Percentiles rank a stretch among this genome's conserved stretches.
Evolutionary conservation across 2,113 vertebrate genomes (phyloP).

Genomic region (Irena cyanogastra): DNA sequence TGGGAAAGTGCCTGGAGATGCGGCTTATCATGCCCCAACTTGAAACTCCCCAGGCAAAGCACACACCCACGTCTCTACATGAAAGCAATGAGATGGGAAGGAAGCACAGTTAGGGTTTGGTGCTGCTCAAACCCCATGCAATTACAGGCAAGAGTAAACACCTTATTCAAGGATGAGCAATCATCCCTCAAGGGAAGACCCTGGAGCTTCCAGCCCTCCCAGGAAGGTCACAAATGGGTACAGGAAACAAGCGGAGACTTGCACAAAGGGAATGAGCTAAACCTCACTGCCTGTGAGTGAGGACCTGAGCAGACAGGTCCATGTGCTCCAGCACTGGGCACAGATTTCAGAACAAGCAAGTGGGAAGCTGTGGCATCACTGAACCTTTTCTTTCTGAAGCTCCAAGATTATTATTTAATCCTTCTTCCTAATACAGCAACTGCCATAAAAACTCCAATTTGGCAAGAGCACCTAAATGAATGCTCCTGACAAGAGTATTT

Average conservation of each 20-base stretch:
- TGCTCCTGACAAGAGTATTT: not conserved
- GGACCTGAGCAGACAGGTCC: slow-evolving; percentile 5
- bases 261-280: slow-evolving; percentile 38
- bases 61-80: slow-evolving; percentile 63
- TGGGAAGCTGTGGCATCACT: not conserved
- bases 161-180: slow-evolving; percentile 60
- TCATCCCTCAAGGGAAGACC: slow-evolving; percentile 33
- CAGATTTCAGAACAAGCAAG: not conserved
- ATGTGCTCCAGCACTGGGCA: not conserved
- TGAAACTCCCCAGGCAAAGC: slow-evolving; percentile 39
- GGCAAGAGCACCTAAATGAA: not conserved
- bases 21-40: slow-evolving; percentile 46
- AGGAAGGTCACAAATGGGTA: slow-evolving; percentile 44
- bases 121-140: slow-evolving; percentile 7
- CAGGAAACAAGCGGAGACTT: slow-evolving; percentile 55
- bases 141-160: slow-evolving; percentile 63
- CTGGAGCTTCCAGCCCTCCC: slow-evolving; percentile 47
- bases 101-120: slow-evolving; percentile 52
- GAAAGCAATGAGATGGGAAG: slow-evolving; percentile 52
- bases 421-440: not conserved
- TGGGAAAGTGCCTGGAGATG: slow-evolving; percentile 48
- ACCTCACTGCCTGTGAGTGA: not conserved
- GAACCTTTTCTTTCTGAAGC: not conserved
- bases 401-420: not conserved
- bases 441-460: not conserved